phyloP scores from a whole-genome alignment of 53 echinoderm and acorn worm species.

The Paelopatides confundens region DNA sequence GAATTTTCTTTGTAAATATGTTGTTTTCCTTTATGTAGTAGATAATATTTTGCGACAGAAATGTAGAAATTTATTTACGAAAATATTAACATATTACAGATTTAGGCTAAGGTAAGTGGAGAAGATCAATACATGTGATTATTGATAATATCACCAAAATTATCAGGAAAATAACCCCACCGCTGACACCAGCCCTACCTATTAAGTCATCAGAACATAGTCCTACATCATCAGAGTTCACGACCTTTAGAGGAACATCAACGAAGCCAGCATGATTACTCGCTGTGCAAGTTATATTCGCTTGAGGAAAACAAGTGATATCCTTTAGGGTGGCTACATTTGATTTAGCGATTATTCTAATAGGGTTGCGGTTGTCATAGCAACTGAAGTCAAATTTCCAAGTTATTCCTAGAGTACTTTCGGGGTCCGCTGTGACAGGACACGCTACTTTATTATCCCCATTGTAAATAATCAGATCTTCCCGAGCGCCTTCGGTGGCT shows the following conservation, averaged over 20 bases:
- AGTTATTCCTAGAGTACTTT: constrained; percentile 6
- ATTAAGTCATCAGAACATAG: background rate
- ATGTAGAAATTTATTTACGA: too few relatives aligned
- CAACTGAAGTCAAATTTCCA: background rate
- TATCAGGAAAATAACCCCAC: background rate
- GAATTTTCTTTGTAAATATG: too few relatives aligned
- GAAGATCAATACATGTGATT: background rate
- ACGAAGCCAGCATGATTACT: background rate
- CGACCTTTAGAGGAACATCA: background rate
- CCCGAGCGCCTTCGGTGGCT: background rate
- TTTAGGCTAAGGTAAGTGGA: too few relatives aligned
- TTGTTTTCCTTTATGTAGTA: too few relatives aligned
- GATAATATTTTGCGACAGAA: too few relatives aligned
- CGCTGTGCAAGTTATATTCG: constrained; percentile 10
- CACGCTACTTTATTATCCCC: background rate
- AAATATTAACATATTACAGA: too few relatives aligned
- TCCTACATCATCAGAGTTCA: background rate
- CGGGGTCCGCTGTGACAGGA: constrained; percentile 17
- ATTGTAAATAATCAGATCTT: background rate
- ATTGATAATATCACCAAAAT: constrained; percentile 12
- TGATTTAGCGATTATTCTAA: background rate
- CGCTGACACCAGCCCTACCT: background rate
- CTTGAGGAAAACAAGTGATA: background rate
- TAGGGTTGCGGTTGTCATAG: background rate
- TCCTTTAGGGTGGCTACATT: background rate